These are phyloP conservation scores for Oophaga sylvatica DNA, from an alignment of 2,797 vertebrate species.

Conservation along the genomic window DNA sequence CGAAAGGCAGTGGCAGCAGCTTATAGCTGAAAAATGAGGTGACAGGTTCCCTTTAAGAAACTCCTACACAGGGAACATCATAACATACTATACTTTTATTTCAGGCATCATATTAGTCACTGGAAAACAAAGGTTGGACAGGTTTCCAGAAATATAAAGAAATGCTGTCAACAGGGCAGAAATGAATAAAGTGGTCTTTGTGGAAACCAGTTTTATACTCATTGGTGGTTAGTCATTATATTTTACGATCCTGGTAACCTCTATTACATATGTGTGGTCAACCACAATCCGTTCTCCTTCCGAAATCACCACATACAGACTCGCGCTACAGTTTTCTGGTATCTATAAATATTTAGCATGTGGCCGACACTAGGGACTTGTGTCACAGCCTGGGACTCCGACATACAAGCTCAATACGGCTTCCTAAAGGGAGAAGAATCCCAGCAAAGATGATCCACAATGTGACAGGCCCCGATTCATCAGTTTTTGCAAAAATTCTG, in stretches of 20 bases:
- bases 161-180: not conserved
- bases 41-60: no score
- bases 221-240: slow-evolving; percentile 28
- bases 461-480: no score
- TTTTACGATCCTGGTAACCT: slow-evolving; percentile 44
- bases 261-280: slow-evolving; percentile 41
- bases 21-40: no score
- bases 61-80: no score
- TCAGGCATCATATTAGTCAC: not conserved
- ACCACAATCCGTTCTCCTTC: slow-evolving; percentile 50
- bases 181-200: not conserved
- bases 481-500: no score
- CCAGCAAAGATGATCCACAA: no score
- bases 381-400: not conserved
- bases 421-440: no score
- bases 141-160: not conserved
- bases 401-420: not conserved
- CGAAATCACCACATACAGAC: slow-evolving; percentile 1
- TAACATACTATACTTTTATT: not conserved
- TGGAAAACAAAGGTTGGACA: not conserved
- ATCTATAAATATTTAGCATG: not conserved
- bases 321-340: not conserved
- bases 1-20: no score
- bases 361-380: not conserved
- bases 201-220: not conserved